Evolutionary conservation across 2,797 vertebrate genomes (phyloP).

Genomic region (Peromyscus nudipes): DNA sequence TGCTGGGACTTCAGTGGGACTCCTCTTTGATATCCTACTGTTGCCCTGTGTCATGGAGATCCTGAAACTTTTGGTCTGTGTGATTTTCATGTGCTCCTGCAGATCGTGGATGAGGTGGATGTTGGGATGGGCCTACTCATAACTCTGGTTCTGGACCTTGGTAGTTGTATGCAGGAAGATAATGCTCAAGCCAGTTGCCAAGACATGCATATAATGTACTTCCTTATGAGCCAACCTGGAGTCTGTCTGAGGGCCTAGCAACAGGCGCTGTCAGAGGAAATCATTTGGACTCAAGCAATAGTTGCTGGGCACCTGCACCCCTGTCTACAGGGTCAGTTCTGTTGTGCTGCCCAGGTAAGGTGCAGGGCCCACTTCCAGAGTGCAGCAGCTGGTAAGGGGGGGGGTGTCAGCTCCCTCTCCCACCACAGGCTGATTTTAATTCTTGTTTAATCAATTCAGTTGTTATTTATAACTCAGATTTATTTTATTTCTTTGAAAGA

Average conservation of each 20-base stretch:
- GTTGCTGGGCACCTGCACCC: background rate
- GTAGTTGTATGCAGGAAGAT: too few relatives aligned
- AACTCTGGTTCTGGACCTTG: background rate
- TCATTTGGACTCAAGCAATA: too few relatives aligned
- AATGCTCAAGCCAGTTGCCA: too few relatives aligned
- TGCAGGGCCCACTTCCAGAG: background rate
- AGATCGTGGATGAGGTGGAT: background rate
- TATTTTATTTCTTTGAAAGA: constrained; percentile 7
- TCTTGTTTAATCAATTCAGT: background rate
- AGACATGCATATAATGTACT: too few relatives aligned
- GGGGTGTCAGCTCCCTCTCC: background rate
- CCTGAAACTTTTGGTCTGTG: background rate
- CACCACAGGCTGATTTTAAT: background rate
- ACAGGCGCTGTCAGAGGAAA: too few relatives aligned
- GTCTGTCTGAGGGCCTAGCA: too few relatives aligned
- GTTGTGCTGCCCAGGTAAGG: background rate
- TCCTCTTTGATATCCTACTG: background rate
- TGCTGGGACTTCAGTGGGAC: background rate
- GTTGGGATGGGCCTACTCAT: background rate
- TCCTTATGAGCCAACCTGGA: too few relatives aligned
- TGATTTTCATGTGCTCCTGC: background rate
- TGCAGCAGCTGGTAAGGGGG: background rate
- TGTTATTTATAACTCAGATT: background rate
- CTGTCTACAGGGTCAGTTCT: background rate
- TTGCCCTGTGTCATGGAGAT: background rate